Conservation (phyloP, 2,113 vertebrate genomes). For the Neolamprologus falcicula region DNA sequence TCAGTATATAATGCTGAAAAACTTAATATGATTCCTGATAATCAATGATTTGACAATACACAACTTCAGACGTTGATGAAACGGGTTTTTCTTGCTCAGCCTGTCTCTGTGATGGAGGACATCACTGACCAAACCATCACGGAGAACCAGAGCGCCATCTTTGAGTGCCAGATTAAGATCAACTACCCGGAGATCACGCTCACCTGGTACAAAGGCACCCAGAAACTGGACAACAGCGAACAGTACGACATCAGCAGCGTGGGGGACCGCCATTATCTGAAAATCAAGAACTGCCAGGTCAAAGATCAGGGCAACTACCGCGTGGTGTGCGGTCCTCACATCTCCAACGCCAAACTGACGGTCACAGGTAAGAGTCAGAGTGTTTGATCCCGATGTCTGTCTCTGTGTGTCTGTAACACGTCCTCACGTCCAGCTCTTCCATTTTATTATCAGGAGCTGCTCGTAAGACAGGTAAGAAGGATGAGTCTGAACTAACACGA, state of each 20-base stretch:
- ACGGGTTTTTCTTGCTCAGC: slow-evolving; percentile 66
- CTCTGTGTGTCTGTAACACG: neutral
- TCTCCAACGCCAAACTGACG: slow-evolving; percentile 87
- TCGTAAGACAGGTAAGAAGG: neutral
- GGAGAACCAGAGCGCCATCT: slow-evolving; percentile 79
- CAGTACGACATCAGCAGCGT: slow-evolving; percentile 85
- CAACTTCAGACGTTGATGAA: neutral
- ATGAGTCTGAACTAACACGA: neutral
- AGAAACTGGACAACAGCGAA: slow-evolving; percentile 81
- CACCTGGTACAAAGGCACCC: slow-evolving; percentile 95
- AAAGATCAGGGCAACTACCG: slow-evolving; percentile 92
- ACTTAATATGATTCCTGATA: neutral
- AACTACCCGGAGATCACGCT: slow-evolving; percentile 96
- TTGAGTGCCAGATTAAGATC: slow-evolving; percentile 90
- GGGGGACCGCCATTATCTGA: slow-evolving; percentile 81
- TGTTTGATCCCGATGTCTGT: neutral
- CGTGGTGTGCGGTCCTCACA: slow-evolving; percentile 92
- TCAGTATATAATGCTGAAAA: no score
- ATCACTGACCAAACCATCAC: slow-evolving; percentile 81
- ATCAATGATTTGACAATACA: neutral
- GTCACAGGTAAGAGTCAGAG: slow-evolving; percentile 79
- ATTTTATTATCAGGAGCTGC: neutral
- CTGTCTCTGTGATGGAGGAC: slow-evolving; percentile 84
- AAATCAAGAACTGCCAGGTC: slow-evolving; percentile 79
- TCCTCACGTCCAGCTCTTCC: neutral